Base-by-base conservation (phyloP, 2,113 vertebrate genomes). In the Ceyx cyanopectus region DNA sequence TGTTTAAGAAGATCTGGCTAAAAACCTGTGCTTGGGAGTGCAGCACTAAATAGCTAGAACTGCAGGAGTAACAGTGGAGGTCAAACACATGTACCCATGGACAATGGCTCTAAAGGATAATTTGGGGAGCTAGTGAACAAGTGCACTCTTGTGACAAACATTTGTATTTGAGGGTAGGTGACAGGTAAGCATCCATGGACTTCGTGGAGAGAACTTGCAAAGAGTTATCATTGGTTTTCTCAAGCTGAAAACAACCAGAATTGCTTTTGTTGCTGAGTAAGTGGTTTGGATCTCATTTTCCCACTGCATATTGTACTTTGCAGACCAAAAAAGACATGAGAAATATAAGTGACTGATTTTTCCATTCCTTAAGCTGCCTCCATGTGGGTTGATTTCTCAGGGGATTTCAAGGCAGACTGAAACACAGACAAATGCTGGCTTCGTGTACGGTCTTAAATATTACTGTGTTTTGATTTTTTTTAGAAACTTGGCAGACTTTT, bases 321-420 rank as follows among this genome's bases (percentile, higher is more conserved):
- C 89, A 82, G 81, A 72, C 60, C 89, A 92, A 96, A 96, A 97
- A 95, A 96, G 88, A 94, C 45, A 72, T 94, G 94, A 93, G 93
- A 97, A 97, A 94, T 92, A 90, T 82, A 94, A 97, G 75, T 93
- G 79, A 79, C 90, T 79, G 50, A 86, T 97, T 97, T 96, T 95
- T 96, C 95, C 90, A 95, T 97, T 94, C 89, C 91, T 95, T 95
- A 72, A 94, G 89, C 93, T 96, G 84, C 83, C 85, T 96, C 78
- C 81, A 89, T 48, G 82, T 97, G 94, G 93, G 90, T 40, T 96
- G 93, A 96, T 96, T 94, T 79, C 96, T 97, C 97, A 90, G 54
- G 94, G 95, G 97, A 97, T 87, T 96, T 82, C 86, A 95, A 96
- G 79, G 92, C 96, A 97, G 94, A 95, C 94, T 97, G 95, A 96